Evolutionary conservation across 1,140 invertebrate genomes (phyloP).

Genomic region (Homarus americanus): DNA sequence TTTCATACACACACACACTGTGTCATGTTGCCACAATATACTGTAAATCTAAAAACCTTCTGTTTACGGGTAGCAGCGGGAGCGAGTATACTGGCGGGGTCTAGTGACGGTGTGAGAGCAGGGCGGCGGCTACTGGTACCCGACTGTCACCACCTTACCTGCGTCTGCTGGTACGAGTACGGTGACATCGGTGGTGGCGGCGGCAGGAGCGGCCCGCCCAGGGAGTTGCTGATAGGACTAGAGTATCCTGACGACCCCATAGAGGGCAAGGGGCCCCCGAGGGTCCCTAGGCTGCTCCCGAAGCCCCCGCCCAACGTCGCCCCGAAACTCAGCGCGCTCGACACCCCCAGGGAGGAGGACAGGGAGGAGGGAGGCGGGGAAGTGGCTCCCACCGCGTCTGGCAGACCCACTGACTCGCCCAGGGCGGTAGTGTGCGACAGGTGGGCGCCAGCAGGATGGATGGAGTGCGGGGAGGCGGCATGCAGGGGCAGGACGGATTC

Average conservation of each 20-base stretch:
- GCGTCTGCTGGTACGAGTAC: slow-evolving; percentile 58
- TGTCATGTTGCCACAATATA: no score
- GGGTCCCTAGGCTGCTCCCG: slow-evolving; percentile 76
- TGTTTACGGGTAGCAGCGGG: neutral
- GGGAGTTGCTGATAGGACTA: slow-evolving; percentile 58
- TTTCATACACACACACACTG: no score
- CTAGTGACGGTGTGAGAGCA: slow-evolving; percentile 17
- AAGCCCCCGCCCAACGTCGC: slow-evolving; percentile 62
- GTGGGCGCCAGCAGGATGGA: slow-evolving; percentile 46
- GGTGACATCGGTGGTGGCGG: slow-evolving; percentile 61
- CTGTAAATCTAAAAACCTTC: no score
- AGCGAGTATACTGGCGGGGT: neutral
- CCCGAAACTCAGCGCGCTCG: slow-evolving; percentile 45
- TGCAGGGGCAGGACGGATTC: slow-evolving; percentile 48
- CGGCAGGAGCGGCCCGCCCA: slow-evolving; percentile 59
- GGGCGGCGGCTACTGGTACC: neutral
- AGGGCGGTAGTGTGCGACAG: slow-evolving; percentile 45
- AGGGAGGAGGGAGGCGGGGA: slow-evolving; percentile 48
- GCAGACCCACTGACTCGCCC: slow-evolving; percentile 77
- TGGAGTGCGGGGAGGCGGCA: slow-evolving; percentile 75
- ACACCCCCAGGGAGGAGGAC: slow-evolving; percentile 15
- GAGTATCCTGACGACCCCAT: slow-evolving; percentile 56
- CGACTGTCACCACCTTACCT: slow-evolving; percentile 65
- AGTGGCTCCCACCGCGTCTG: slow-evolving; percentile 75
- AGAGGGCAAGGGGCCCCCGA: slow-evolving; percentile 78